Evolutionary conservation across 1,140 invertebrate genomes (phyloP).

Genomic region (Drosophila virilis): DNA sequence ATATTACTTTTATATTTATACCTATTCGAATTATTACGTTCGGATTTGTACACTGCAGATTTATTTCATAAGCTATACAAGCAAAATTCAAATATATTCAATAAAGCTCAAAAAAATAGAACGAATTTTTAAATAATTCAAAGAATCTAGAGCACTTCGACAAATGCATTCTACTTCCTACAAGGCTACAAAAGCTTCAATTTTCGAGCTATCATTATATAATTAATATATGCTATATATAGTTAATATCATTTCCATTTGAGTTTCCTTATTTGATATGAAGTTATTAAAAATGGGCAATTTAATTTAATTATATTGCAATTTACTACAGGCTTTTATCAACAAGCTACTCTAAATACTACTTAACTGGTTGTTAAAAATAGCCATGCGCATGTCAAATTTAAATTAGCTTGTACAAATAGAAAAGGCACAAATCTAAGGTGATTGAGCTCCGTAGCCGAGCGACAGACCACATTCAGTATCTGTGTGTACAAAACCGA

Average conservation of each 20-base stretch:
- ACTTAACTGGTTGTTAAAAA: too few species aligned
- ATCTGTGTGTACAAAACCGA: neutral
- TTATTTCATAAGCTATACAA: neutral
- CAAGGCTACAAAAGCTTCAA: neutral
- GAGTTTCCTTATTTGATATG: too few species aligned
- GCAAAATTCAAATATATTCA: constrained; percentile 6
- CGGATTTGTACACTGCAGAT: neutral
- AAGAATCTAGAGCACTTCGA: neutral
- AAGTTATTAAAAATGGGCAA: too few species aligned
- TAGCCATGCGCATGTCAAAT: too few species aligned
- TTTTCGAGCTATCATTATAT: neutral
- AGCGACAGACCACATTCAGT: neutral
- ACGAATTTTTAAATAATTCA: constrained; percentile 2
- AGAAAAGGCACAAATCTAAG: neutral
- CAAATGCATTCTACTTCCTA: neutral
- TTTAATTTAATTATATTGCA: too few species aligned
- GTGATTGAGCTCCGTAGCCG: too few species aligned
- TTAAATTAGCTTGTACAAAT: neutral
- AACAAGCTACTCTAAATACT: too few species aligned
- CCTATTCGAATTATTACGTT: too few species aligned
- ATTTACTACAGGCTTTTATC: too few species aligned
- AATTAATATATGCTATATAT: constrained; percentile 1
- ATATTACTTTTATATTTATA: too few species aligned
- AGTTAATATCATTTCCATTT: too few species aligned
- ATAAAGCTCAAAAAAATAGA: constrained; percentile 1